Evolutionary conservation across 2,888 invertebrate genomes (phyloP), one percentile per base, ranked within the genome.

Genomic region (Xanthorhoe spadicearia): DNA sequence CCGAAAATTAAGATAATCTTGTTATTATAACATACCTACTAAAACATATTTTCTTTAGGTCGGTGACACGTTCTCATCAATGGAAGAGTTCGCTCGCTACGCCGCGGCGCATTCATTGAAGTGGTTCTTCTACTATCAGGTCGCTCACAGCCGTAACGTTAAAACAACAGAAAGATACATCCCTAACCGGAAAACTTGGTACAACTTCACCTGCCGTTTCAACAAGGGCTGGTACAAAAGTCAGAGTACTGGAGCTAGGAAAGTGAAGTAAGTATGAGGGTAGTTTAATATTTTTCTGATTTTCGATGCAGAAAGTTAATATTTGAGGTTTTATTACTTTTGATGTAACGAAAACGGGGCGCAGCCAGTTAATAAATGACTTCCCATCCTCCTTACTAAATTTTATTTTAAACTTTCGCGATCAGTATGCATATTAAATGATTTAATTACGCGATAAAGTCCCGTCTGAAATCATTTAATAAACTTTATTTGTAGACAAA

Each of bases 121-220:
- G 18, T 67, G 67, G 67, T 59, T 56, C 43, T 67, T 67, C 60
- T 64, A 67, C 15, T 67, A 67, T 18, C 46, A 48, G 17, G 54
- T 66, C 13, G 5, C 28, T 13, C 58, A 62, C 28, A 67, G 63
- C 35, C 67, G 67, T 2, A 67, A 67, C 19, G 52, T 53, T n/a
- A 61, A 61, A 10, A 48, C 48, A 1, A 49, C 60, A 1, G 6
- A 13, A 4, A 50, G 55, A 49, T 66, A 61, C 3, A 32, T 55
- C 9, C 46, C n/a, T 6, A 51, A 18, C 0, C 28, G 17, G 46
- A 50, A 62, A n/a, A 59, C 59, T 35, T 59, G 32, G 51, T 66
- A 66, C 46, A 51, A 59, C 46, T 59, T 62, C 15, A 13, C 32
- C 15, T 66, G 66, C 46, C 55, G 67, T 57, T 67, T 60, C 48